Evolutionary conservation across 2,888 invertebrate genomes (phyloP).

Genomic region (Alcis repandata): DNA sequence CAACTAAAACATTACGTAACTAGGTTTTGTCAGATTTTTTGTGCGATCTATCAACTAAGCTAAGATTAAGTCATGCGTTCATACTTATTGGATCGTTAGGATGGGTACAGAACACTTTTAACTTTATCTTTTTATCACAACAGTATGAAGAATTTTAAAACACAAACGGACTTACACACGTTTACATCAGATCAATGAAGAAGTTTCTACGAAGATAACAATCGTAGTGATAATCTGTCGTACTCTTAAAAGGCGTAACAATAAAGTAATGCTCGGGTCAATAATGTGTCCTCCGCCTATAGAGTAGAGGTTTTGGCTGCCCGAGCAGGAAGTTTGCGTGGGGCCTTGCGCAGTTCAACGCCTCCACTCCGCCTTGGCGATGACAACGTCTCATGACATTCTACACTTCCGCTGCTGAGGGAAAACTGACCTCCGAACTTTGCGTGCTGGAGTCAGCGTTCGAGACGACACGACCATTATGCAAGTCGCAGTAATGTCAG

Average conservation of each 20-base stretch:
- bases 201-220: background rate
- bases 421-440: conserved; percentile 74
- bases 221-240: background rate
- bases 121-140: background rate
- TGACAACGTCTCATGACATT: conserved; percentile 50
- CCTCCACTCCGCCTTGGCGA: conserved; percentile 47
- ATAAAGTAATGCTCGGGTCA: conserved; percentile 5
- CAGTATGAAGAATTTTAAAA: background rate
- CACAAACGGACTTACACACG: background rate
- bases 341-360: conserved; percentile 78
- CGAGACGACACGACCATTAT: conserved; percentile 54
- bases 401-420: conserved; percentile 70
- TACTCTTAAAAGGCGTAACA: background rate
- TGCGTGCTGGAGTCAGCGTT: conserved; percentile 58
- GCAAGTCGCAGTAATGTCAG: conserved; percentile 50
- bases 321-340: conserved; percentile 68
- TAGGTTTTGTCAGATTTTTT: conserved; percentile 62
- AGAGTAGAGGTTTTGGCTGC: conserved; percentile 57
- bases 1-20: conserved; percentile 60
- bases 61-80: conserved; percentile 59
- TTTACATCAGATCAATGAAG: background rate
- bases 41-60: conserved; percentile 50
- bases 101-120: conserved; percentile 22
- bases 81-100: conserved; percentile 29
- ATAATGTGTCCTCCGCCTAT: conserved; percentile 52